A percentile compares a stretch with the other conserved stretches of the same genome.
These are phyloP conservation scores for Chrysaora quinquecirrha DNA, from an alignment of 30 jellyfish, hydroid and myxozoan species.

Conservation along the genomic window DNA sequence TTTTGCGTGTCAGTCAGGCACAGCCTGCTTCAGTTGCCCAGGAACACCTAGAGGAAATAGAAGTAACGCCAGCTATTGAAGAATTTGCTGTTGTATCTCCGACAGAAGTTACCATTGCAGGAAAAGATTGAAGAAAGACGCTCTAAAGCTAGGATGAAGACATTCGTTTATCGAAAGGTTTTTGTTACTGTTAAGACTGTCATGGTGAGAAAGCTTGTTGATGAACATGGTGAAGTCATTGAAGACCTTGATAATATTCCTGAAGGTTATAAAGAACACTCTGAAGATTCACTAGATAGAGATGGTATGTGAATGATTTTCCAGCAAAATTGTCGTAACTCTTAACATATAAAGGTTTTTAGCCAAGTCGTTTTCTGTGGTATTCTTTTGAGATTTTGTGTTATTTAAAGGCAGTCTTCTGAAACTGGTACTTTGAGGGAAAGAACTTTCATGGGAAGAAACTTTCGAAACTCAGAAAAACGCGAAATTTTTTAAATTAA, in stretches of 20 bases:
- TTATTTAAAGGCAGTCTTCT: no score
- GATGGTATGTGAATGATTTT: no score
- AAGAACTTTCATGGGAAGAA: no score
- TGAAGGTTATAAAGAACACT: slow-evolving; percentile 40
- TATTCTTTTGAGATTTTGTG: no score
- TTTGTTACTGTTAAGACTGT: slow-evolving; percentile 55
- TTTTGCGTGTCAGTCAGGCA: background rate
- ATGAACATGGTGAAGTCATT: slow-evolving; percentile 42
- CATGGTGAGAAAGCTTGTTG: slow-evolving; percentile 48
- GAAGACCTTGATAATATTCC: slow-evolving; percentile 33
- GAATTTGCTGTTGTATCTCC: slow-evolving; percentile 24
- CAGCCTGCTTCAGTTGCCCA: background rate
- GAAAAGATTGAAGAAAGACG: slow-evolving; percentile 20
- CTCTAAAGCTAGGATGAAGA: slow-evolving; percentile 31
- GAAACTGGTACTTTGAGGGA: no score
- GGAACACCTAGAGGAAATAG: background rate
- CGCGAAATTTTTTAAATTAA: no score
- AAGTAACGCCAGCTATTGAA: background rate
- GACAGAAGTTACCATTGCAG: slow-evolving; percentile 23
- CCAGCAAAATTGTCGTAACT: no score
- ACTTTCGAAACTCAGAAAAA: no score
- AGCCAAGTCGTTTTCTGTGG: no score
- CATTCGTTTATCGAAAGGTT: slow-evolving; percentile 61
- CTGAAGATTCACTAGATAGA: slow-evolving; percentile 12
- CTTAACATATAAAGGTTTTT: no score